Evolutionary conservation across 2,888 invertebrate genomes (phyloP).

Genomic region (Geophilus truncorum): DNA sequence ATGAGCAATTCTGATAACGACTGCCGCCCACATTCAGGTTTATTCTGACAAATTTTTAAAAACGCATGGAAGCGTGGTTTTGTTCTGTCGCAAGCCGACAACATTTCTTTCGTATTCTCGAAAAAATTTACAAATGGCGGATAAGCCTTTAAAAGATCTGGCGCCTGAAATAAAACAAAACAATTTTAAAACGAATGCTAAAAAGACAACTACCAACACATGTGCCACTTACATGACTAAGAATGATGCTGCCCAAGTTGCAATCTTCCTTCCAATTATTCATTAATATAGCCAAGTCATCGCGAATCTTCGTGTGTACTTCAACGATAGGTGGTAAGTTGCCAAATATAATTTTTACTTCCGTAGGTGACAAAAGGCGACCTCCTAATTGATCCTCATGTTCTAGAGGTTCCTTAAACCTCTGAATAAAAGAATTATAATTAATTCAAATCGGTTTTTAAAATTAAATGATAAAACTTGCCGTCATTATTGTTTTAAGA

Average conservation of each 20-base stretch:
- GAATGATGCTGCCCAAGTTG: slow-evolving; percentile 79
- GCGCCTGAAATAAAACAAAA: slow-evolving; percentile 54
- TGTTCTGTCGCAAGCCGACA: slow-evolving; percentile 81
- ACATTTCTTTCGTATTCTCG: slow-evolving; percentile 91
- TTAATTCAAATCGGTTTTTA: no score
- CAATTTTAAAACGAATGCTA: neutral
- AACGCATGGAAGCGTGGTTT: slow-evolving; percentile 98
- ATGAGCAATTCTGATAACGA: slow-evolving; percentile 93
- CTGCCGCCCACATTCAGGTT: slow-evolving; percentile 93
- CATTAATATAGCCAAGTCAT: slow-evolving; percentile 60
- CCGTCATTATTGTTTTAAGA: slow-evolving; percentile 85
- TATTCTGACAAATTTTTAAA: slow-evolving; percentile 63
- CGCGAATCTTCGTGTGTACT: slow-evolving; percentile 73
- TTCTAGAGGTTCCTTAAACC: slow-evolving; percentile 90
- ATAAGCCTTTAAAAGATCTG: slow-evolving; percentile 86
- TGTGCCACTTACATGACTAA: slow-evolving; percentile 63
- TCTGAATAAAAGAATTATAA: slow-evolving; percentile 48
- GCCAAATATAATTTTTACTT: slow-evolving; percentile 91
- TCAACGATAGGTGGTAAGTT: slow-evolving; percentile 92
- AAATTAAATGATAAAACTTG: slow-evolving; percentile 39
- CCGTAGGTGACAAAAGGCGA: slow-evolving; percentile 78
- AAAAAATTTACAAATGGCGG: slow-evolving; percentile 98
- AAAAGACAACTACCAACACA: slow-evolving; percentile 25
- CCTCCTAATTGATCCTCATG: slow-evolving; percentile 73
- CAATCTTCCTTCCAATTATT: slow-evolving; percentile 83